phyloP scores from a whole-genome alignment of 2,888 invertebrate genomes.

The Ischnura elegans region DNA sequence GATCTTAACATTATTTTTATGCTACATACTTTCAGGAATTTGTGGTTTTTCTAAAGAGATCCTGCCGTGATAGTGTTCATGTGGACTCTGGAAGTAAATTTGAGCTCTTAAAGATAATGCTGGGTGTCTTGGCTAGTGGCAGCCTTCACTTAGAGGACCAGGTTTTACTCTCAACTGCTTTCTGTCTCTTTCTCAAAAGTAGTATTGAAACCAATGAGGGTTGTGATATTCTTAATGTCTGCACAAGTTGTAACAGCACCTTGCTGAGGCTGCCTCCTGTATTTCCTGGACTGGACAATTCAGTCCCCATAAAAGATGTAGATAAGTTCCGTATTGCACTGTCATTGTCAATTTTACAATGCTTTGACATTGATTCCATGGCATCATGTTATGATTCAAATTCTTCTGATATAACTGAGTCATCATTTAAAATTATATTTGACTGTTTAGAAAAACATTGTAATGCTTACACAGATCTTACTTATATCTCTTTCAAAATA shows the following conservation, averaged over 20 bases:
- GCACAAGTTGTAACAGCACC: neutral
- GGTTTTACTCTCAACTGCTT: constrained; percentile 69
- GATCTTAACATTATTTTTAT: neutral
- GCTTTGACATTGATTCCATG: constrained; percentile 57
- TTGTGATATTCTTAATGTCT: constrained; percentile 24
- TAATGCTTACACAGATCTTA: neutral
- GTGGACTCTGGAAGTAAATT: neutral
- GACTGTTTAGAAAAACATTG: neutral
- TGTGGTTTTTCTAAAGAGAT: neutral
- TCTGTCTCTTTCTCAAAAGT: constrained; percentile 54
- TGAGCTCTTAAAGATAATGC: neutral
- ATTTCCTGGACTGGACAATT: neutral
- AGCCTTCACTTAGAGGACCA: constrained; percentile 65
- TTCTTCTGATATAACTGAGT: neutral
- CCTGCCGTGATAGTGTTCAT: neutral
- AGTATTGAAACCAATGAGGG: neutral
- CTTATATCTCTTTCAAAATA: constrained; percentile 36
- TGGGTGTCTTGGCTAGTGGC: constrained; percentile 37
- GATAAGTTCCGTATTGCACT: constrained; percentile 68
- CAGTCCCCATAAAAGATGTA: constrained; percentile 53
- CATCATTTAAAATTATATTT: neutral
- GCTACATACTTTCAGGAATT: neutral
- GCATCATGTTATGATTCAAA: neutral
- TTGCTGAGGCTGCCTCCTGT: neutral
- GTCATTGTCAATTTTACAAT: constrained; percentile 69